A percentile compares a stretch with the other conserved stretches of the same genome.
Evolutionary conservation across 2,797 vertebrate genomes (phyloP).

Genomic region (Hemitrygon akajei): DNA sequence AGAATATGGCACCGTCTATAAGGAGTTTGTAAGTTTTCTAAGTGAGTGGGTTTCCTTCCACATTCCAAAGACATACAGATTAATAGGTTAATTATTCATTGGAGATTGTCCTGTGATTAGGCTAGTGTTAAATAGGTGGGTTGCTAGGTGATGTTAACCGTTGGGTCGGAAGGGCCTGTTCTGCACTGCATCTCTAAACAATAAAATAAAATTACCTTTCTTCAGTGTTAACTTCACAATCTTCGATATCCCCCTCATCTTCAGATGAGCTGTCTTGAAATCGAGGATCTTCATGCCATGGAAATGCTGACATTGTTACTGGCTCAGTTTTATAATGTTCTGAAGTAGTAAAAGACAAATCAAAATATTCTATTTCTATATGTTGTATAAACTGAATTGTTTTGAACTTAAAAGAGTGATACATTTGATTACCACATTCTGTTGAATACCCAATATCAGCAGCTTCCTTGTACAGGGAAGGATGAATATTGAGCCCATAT

Average conservation of each 20-base stretch:
- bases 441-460: neutral
- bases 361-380: neutral
- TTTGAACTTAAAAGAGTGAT: neutral
- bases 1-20: too few relatives aligned
- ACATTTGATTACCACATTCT: neutral
- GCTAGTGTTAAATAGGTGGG: too few relatives aligned
- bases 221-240: conserved; percentile 44
- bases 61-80: too few relatives aligned
- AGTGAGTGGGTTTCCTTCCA: too few relatives aligned
- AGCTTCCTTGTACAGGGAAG: neutral
- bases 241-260: conserved; percentile 59
- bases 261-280: conserved; percentile 87
- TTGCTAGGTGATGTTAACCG: too few relatives aligned
- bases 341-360: conserved; percentile 43
- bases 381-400: too few relatives aligned
- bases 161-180: too few relatives aligned
- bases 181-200: too few relatives aligned
- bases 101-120: too few relatives aligned
- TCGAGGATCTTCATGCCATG: conserved; percentile 70
- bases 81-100: too few relatives aligned
- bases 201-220: conserved; percentile 46
- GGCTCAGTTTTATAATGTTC: conserved; percentile 63
- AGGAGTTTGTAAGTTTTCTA: too few relatives aligned
- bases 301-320: conserved; percentile 60
- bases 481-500: neutral